These are phyloP conservation scores for Scartelaos histophorus DNA, from an alignment of 2,113 vertebrate species.

Conservation along the genomic window DNA sequence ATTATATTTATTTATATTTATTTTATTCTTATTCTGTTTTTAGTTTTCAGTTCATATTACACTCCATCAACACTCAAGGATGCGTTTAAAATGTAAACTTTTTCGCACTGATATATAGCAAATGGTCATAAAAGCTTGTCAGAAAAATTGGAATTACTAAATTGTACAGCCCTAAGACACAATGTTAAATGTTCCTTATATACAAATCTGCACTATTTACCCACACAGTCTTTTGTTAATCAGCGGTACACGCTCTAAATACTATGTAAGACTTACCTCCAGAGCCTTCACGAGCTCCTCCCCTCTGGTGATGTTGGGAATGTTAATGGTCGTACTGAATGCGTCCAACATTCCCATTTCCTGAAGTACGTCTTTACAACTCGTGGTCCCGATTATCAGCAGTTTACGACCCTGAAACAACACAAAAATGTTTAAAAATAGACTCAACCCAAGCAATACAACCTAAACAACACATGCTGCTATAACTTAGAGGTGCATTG, in stretches of 20 bases:
- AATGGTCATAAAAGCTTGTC: no score
- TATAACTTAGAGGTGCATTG: no score
- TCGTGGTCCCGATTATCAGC: constrained; percentile 95
- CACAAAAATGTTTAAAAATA: not conserved
- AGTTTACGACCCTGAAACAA: constrained; percentile 89
- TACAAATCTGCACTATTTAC: no score
- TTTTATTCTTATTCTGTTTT: no score
- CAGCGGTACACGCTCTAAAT: not conserved
- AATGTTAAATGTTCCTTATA: no score
- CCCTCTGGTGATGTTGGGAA: constrained; percentile 89
- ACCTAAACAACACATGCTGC: not conserved
- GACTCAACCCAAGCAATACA: not conserved
- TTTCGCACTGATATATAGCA: no score
- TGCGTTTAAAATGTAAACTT: no score
- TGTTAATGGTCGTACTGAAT: constrained; percentile 94
- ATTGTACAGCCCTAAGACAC: no score
- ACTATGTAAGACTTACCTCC: constrained; percentile 69
- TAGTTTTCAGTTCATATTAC: no score
- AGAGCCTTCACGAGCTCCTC: constrained; percentile 90
- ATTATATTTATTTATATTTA: no score
- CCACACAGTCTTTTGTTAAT: not conserved
- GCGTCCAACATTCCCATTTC: constrained; percentile 97
- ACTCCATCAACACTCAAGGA: no score
- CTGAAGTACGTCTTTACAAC: constrained; percentile 93
- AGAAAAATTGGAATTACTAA: no score